Evolutionary conservation across 2,888 invertebrate species (phyloP).

Genomic region (Andrena dorsata): DNA sequence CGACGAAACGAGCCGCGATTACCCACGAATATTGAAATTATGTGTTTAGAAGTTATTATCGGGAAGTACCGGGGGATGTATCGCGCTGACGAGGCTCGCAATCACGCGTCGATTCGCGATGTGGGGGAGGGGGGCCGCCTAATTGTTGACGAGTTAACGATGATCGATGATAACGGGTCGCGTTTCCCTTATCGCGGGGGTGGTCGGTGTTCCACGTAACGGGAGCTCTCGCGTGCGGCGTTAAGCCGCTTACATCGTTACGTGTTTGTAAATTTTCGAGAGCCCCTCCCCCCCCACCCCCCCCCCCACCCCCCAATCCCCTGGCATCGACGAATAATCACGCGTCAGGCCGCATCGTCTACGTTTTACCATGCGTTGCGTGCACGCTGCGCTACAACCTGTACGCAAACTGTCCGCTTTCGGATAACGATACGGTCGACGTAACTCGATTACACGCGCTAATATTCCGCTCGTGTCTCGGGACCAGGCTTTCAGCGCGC

Average conservation of each 20-base stretch:
- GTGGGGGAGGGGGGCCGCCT: constrained; percentile 20
- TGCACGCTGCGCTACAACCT: constrained; percentile 34
- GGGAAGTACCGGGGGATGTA: constrained; percentile 36
- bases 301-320: constrained; percentile 32
- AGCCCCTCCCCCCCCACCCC: constrained; percentile 42
- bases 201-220: constrained; percentile 64
- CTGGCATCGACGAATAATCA: constrained; percentile 56
- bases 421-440: constrained; percentile 45
- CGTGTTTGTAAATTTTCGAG: constrained; percentile 71
- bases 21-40: constrained; percentile 63
- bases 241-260: constrained; percentile 67
- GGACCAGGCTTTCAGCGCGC: constrained; percentile 3
- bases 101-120: constrained; percentile 41
- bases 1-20: constrained; percentile 23
- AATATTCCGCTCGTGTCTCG: constrained; percentile 26
- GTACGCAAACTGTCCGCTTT: constrained; percentile 54
- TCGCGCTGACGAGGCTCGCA: constrained; percentile 35
- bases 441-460: constrained; percentile 53
- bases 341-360: constrained; percentile 37
- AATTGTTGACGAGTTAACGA: constrained; percentile 73
- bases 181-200: constrained; percentile 62
- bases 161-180: constrained; percentile 74
- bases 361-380: constrained; percentile 32
- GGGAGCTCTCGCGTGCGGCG: constrained; percentile 68
- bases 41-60: constrained; percentile 62